phyloP scores from a whole-genome alignment of 2,888 invertebrate species.

The Synanthedon vespiformis region DNA sequence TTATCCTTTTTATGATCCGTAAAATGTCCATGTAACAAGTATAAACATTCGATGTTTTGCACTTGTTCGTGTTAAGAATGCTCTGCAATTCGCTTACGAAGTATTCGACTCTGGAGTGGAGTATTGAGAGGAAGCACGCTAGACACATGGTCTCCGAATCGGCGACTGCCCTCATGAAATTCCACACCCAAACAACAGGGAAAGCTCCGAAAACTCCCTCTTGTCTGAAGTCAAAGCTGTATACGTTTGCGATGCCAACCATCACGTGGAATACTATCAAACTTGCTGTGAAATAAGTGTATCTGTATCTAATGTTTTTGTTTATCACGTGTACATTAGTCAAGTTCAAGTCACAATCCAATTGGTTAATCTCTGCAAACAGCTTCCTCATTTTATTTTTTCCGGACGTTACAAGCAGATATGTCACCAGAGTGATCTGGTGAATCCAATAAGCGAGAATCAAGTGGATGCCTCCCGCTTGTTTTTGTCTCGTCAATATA shows the following conservation, averaged over 20 bases:
- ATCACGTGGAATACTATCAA: neutral
- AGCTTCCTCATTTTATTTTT: constrained; percentile 2
- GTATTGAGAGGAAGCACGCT: neutral
- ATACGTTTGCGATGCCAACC: neutral
- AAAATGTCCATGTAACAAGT: constrained; percentile 2
- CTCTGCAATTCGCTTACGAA: neutral
- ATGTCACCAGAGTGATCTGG: neutral
- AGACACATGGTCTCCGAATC: neutral
- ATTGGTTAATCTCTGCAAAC: neutral
- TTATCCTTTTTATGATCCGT: constrained; percentile 1
- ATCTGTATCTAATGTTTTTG: neutral
- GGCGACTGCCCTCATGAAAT: neutral
- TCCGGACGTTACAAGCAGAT: neutral
- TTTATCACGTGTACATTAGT: neutral
- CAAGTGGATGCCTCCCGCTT: neutral
- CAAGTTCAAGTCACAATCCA: neutral
- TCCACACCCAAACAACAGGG: neutral
- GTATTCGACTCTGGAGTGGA: neutral
- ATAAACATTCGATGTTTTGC: neutral
- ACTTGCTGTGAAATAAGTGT: neutral
- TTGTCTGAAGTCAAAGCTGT: neutral
- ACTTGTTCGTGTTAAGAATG: neutral
- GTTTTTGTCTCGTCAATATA: neutral
- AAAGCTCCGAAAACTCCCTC: neutral
- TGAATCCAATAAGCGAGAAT: neutral